Evolutionary conservation across 2,113 vertebrate species (phyloP).

Genomic region (Colinus virginianus): DNA sequence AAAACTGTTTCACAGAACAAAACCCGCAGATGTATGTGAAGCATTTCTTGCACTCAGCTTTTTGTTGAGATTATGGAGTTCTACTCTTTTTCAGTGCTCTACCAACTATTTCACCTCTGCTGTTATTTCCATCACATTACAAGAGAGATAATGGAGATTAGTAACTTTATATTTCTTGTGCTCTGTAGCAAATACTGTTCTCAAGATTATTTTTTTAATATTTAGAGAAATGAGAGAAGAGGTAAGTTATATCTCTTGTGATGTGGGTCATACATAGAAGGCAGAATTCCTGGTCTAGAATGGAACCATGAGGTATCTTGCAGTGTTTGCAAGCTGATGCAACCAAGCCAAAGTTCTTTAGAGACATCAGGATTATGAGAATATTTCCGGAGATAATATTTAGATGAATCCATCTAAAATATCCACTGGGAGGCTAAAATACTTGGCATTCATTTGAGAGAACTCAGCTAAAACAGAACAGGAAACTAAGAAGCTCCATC

Average conservation of each 20-base stretch:
- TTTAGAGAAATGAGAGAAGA: neutral
- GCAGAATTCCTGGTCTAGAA: conserved; percentile 28
- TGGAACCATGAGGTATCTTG: conserved; percentile 53
- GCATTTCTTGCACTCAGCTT: conserved; percentile 13
- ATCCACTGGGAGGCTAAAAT: conserved; percentile 7
- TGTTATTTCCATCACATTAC: conserved; percentile 2
- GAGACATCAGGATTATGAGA: neutral
- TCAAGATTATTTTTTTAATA: conserved; percentile 28
- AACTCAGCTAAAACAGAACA: neutral
- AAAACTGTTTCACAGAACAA: neutral
- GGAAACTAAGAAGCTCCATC: neutral
- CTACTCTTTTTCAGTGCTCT: conserved; percentile 40
- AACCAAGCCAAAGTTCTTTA: conserved; percentile 43
- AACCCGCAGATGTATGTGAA: neutral
- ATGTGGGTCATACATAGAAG: neutral
- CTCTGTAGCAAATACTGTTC: conserved; percentile 26
- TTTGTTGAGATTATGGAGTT: conserved; percentile 22
- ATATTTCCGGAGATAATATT: neutral
- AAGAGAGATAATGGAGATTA: conserved; percentile 14
- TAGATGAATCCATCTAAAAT: neutral
- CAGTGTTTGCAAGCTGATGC: conserved; percentile 11
- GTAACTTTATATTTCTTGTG: conserved; percentile 32
- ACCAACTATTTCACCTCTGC: neutral
- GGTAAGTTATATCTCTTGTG: neutral
- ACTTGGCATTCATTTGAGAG: neutral